Evolutionary conservation across 2,113 vertebrate species (phyloP).

Genomic region (Aptenodytes forsteri): DNA sequence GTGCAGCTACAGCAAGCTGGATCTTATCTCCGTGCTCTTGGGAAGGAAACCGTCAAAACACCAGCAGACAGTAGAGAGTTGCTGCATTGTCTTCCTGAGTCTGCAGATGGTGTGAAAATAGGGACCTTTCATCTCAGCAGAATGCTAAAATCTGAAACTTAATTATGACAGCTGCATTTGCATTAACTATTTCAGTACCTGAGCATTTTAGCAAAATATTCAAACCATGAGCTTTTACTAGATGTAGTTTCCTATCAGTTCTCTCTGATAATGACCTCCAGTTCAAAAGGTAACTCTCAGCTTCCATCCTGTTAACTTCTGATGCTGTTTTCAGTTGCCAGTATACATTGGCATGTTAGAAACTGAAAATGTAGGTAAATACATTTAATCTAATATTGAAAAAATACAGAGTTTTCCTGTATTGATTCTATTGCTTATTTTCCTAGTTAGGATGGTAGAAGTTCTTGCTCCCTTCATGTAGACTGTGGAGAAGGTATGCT

Average conservation of each 20-base stretch:
- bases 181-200: neutral
- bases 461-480: neutral
- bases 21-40: neutral
- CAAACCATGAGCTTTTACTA: neutral
- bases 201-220: neutral
- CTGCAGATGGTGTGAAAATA: neutral
- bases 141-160: conserved; percentile 2
- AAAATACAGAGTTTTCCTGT: neutral
- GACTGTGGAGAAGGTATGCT: neutral
- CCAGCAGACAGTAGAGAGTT: neutral
- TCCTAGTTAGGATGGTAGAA: neutral
- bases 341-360: neutral
- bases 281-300: neutral
- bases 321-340: neutral
- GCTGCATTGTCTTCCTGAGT: neutral
- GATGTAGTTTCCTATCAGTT: neutral
- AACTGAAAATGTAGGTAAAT: neutral
- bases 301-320: neutral
- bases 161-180: neutral
- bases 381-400: neutral
- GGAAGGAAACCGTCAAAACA: neutral
- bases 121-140: neutral
- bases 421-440: neutral
- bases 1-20: neutral
- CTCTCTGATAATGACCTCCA: neutral